Evolutionary conservation across 2,888 invertebrate species (phyloP).

Genomic region (Drosophila demipolita): DNA sequence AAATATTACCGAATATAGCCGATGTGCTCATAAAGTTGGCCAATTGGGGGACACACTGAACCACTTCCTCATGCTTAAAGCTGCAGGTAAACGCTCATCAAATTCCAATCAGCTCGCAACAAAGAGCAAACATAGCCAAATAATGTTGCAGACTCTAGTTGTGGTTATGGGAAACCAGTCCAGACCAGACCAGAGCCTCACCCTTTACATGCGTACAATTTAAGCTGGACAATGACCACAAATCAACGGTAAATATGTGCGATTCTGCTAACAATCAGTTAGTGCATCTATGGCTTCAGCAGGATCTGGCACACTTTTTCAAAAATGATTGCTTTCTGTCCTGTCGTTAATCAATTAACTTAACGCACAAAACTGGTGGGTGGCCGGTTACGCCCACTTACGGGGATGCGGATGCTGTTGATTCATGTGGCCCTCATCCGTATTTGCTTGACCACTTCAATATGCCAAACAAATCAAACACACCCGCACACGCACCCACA

Average conservation of each 20-base stretch:
- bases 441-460: conserved; percentile 82
- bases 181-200: neutral
- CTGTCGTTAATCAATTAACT: conserved; percentile 79
- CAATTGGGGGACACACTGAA: neutral
- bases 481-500: conserved; percentile 69
- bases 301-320: conserved; percentile 46
- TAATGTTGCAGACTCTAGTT: conserved; percentile 8
- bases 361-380: conserved; percentile 54
- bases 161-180: conserved; percentile 1
- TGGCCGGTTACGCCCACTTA: conserved; percentile 56
- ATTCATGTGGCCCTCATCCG: conserved; percentile 47
- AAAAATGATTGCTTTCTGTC: conserved; percentile 20
- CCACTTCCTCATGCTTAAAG: neutral
- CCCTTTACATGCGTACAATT: conserved; percentile 64
- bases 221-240: conserved; percentile 78
- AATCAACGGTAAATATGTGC: conserved; percentile 59
- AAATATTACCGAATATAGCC: conserved; percentile 56
- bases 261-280: conserved; percentile 19
- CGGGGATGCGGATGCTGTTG: conserved; percentile 39
- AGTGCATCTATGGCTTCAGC: conserved; percentile 26
- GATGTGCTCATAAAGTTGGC: conserved; percentile 13
- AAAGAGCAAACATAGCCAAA: conserved; percentile 35
- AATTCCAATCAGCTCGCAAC: conserved; percentile 74
- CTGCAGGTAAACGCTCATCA: conserved; percentile 66
- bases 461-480: conserved; percentile 81